Conservation (phyloP, 2,888 invertebrate species). For the Pandemis heparana region DNA sequence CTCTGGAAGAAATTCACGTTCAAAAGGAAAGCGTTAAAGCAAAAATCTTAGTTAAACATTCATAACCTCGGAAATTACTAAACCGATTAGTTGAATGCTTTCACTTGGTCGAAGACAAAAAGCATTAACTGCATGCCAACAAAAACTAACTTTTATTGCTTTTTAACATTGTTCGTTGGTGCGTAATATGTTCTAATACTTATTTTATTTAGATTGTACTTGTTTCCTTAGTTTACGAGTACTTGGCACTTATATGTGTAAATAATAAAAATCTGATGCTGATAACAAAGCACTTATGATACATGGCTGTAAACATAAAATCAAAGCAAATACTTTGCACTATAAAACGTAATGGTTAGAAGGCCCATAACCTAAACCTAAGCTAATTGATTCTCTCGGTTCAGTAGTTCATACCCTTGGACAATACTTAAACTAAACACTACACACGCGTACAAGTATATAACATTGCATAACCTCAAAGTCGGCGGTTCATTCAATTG, state of each 20-base stretch:
- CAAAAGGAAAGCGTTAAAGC: not conserved
- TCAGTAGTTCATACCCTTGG: not conserved
- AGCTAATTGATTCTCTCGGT: not conserved
- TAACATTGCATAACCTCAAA: conserved; percentile 51
- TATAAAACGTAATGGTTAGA: not conserved
- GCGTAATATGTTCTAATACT: not conserved
- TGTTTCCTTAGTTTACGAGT: not conserved
- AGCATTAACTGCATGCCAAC: not conserved
- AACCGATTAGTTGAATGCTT: conserved; percentile 27
- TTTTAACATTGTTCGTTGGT: not conserved
- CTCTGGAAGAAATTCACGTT: not conserved
- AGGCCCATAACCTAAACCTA: not conserved
- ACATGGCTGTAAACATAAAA: not conserved
- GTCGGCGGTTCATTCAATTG: conserved; percentile 59
- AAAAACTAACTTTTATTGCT: conserved; percentile 2
- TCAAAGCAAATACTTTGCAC: not conserved
- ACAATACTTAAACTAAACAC: conserved; percentile 7
- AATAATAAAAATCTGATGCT: not conserved
- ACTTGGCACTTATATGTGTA: not conserved
- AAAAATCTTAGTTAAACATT: conserved; percentile 2
- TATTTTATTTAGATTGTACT: not conserved
- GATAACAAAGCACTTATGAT: not conserved
- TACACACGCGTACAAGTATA: conserved; percentile 15
- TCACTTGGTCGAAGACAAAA: conserved; percentile 20
- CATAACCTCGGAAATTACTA: conserved; percentile 26